Evolutionary conservation across 2,797 vertebrate species (phyloP).

Genomic region (Sebastes nivosus): DNA sequence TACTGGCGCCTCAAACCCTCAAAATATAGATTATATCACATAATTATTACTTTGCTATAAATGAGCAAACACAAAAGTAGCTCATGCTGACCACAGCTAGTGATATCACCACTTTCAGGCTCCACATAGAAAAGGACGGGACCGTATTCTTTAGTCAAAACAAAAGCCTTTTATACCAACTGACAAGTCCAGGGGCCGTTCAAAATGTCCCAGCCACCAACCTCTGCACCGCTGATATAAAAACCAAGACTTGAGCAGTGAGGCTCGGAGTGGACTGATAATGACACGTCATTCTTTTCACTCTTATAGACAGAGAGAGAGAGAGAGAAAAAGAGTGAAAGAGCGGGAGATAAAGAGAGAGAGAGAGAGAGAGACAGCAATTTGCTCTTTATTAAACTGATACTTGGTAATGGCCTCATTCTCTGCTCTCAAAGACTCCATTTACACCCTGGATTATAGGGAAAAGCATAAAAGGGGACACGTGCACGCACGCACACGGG

Average conservation of each 20-base stretch:
- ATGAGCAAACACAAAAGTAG: not conserved
- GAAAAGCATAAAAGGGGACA: conserved; percentile 77
- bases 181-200: conserved; percentile 13
- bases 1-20: not conserved
- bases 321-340: conserved; percentile 46
- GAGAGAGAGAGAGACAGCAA: conserved; percentile 53
- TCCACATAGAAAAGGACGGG: not conserved
- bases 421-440: conserved; percentile 86
- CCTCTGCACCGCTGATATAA: conserved; percentile 38
- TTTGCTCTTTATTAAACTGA: conserved; percentile 87
- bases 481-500: not conserved
- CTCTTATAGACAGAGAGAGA: conserved; percentile 44
- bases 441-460: conserved; percentile 81
- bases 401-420: conserved; percentile 88
- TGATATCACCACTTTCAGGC: not conserved
- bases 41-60: not conserved
- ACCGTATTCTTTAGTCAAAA: conserved; percentile 22
- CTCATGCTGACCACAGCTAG: not conserved
- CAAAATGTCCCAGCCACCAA: conserved; percentile 45
- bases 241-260: conserved; percentile 56
- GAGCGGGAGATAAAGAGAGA: conserved; percentile 52
- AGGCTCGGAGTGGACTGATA: conserved; percentile 69
- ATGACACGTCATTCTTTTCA: conserved; percentile 74
- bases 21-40: not conserved
- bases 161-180: conserved; percentile 44